phyloP scores from a whole-genome alignment of 1,140 invertebrate species.

The Drosophila mojavensis region DNA sequence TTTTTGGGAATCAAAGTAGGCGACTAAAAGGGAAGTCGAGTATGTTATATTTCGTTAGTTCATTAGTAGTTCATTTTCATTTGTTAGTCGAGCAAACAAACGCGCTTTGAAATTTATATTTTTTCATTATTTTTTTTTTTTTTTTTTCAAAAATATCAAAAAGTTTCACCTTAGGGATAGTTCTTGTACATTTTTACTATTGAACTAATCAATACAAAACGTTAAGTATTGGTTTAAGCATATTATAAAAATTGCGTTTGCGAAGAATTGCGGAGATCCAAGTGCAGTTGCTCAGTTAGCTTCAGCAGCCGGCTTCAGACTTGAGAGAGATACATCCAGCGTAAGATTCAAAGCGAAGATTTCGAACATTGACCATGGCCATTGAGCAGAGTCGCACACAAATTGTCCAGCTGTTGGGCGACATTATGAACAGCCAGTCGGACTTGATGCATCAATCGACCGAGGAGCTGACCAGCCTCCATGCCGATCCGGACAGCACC shows the following conservation, averaged over 20 bases:
- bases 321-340: too few species aligned
- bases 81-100: not conserved
- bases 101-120: not conserved
- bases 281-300: too few species aligned
- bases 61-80: not conserved
- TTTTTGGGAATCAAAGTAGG: not conserved
- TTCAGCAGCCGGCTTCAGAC: too few species aligned
- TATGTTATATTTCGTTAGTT: not conserved
- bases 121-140: not conserved
- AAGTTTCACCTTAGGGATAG: not conserved
- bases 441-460: not conserved
- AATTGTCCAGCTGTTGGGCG: conserved; percentile 8
- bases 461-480: not conserved
- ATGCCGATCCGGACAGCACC: conserved; percentile 4
- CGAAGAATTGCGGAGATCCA: too few species aligned
- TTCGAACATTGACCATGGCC: conserved; percentile 2
- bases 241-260: not conserved
- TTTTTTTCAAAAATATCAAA: not conserved
- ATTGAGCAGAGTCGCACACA: not conserved
- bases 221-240: too few species aligned
- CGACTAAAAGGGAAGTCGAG: not conserved
- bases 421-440: conserved; percentile 16
- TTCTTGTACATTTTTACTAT: not conserved
- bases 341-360: too few species aligned
- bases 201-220: too few species aligned